Percentiles rank a stretch among this genome's conserved stretches.
Evolutionary conservation across 2,888 invertebrate species (phyloP).

Genomic region (Tenthredo amoena): DNA sequence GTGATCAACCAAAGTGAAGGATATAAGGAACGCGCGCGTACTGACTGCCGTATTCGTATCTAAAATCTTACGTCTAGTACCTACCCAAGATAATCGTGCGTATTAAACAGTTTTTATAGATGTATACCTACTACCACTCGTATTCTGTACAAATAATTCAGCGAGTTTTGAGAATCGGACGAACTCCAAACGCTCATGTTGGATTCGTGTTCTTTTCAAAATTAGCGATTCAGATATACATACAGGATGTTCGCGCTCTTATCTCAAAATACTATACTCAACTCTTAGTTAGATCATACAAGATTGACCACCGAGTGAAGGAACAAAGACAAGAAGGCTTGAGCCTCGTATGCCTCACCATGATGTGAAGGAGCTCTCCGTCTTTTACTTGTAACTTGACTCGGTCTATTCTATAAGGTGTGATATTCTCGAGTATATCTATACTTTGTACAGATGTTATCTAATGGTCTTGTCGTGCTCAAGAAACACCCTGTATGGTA

Average conservation of each 20-base stretch:
- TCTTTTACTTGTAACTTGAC: background rate
- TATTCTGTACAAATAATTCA: conserved; percentile 24
- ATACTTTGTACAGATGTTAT: background rate
- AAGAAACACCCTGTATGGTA: conserved; percentile 26
- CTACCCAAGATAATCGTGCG: background rate
- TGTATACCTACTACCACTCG: background rate
- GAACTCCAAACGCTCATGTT: background rate
- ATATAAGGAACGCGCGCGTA: background rate
- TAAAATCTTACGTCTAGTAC: background rate
- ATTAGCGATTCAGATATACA: background rate
- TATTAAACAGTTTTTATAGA: background rate
- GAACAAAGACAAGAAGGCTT: background rate
- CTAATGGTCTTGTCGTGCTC: background rate
- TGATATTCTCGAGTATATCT: background rate
- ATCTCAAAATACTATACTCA: background rate
- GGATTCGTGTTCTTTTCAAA: conserved; percentile 15
- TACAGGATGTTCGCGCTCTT: conserved; percentile 6
- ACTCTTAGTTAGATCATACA: background rate
- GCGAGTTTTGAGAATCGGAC: background rate
- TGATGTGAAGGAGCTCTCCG: background rate
- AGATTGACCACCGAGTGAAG: background rate
- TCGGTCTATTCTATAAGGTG: background rate
- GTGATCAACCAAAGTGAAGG: conserved; percentile 18
- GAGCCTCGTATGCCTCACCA: background rate
- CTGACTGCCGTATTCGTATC: conserved; percentile 26